Evolutionary conservation across 2,797 vertebrate species (phyloP), one percentile per base, ranked within the genome.

Genomic region (Paramormyrops hopkinsi): DNA sequence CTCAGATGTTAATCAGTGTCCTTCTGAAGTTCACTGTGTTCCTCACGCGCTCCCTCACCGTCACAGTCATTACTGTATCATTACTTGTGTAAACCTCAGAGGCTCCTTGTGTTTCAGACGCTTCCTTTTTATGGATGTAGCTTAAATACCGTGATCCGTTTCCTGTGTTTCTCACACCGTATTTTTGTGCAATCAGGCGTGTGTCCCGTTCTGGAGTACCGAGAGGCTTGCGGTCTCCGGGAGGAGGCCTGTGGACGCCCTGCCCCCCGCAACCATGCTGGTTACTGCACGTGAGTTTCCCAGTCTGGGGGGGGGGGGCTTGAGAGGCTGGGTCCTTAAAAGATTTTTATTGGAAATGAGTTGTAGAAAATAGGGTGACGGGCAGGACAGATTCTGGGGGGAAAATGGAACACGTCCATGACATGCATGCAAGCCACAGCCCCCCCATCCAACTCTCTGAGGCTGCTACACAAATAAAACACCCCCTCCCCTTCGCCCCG

Each of bases 141-240:
- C 33, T 76, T 76, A 5, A 41, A 19, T 41, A 19, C 33, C 33
- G 1, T 41, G 69, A 19, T 69, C 22, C 5, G 37, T 41, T 2
- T 19, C 5, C 69, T 2, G 2, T 50, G n/a, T 50, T 84, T 84
- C 5, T 33, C 50, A 5, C n/a, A 3, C 2, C 1, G n/a, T 25
- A 0, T 88, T 2, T 37, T 25, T 37, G 48, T 12, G 17, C 2
- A 5, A 89, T 90, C 91, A 95, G 95, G 91, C 2, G 87, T 90
- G 48, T 96, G 96, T 92, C 90, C 84, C 0, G 93, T 96, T 56
- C 46, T 94, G 93, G 95, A 96, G 91, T 92, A 94, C 25, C 93
- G 91, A 90, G 95, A 96, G 2, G 89, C 91, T 0, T 41, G 89
- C 8, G 59, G 92, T 54, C 17, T 90, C 1, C 76, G 59, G 87